Evolutionary conservation across 2,113 vertebrate species (phyloP).

Genomic region (Mormyrus lacerda): DNA sequence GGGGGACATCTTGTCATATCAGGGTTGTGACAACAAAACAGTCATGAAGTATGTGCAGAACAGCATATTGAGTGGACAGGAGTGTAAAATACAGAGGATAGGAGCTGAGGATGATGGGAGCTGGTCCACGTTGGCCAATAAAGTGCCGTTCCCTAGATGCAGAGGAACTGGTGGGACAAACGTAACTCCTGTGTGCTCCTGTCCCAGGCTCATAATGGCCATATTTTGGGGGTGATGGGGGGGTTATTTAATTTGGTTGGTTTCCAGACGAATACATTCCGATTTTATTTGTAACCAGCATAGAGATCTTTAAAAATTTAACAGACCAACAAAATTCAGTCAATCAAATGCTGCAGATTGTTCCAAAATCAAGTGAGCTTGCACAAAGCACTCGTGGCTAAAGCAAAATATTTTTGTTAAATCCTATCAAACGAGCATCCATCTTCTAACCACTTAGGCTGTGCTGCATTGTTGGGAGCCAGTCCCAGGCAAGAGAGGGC

Average conservation of each 20-base stretch:
- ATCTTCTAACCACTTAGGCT: neutral
- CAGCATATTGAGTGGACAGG: neutral
- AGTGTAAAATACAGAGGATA: neutral
- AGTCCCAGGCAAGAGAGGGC: neutral
- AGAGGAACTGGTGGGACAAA: neutral
- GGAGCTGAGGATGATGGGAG: neutral
- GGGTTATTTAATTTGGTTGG: neutral
- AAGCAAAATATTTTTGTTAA: neutral
- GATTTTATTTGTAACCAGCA: neutral
- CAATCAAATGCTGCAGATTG: neutral
- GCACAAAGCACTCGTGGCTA: neutral
- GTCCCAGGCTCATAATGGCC: neutral
- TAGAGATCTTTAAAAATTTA: neutral
- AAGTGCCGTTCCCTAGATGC: neutral
- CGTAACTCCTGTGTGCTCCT: neutral
- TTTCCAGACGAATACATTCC: neutral
- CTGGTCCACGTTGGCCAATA: neutral
- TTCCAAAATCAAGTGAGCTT: neutral
- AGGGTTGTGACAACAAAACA: neutral
- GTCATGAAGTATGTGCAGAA: neutral
- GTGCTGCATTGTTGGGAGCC: neutral
- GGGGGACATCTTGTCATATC: neutral
- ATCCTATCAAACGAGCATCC: neutral
- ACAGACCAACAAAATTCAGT: neutral
- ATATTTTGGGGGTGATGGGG: neutral